Evolutionary conservation across 1,140 invertebrate genomes (phyloP), one percentile per base, ranked within the genome.

Genomic region (Drosophila azteca): DNA sequence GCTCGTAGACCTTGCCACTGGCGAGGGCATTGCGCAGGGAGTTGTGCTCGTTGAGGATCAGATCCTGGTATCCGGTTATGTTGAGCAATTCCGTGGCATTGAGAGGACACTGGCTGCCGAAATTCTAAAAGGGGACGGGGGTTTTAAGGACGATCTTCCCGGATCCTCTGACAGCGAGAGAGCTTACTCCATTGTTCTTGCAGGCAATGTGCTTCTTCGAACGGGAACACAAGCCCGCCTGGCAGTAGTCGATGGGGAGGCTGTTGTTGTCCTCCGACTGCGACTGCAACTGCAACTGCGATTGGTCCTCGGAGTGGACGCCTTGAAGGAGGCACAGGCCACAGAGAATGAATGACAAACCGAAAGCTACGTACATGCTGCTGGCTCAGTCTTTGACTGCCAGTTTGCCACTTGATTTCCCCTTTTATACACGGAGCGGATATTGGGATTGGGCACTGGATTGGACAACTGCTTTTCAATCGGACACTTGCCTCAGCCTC

Each of bases 381-480:
- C 43, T 29, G 17, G 45, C 43, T 20, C 44, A 49, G 35, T 55
- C 15, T 67, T 48, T 31, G 39, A 76, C 71, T 76, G 63, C 44
- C 44, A 26, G 8, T 35, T 67, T 55, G 50, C 44, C 63, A 67
- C 57, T 63, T 65, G 51, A 59, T 17, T 11, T 58, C 11, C 53
- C 35, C 61, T 75, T 75, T 65, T 87, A 88, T 88, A 88, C 50
- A 43, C 24, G 20, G 7, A 31, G 29, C 29, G 29, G 8, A 31
- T 39, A 4, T 44, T 29, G 11, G 13, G 50, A 29, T 31, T 39
- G 7, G 35, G 3, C 45, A 39, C 52, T 29, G 61, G 49, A 57
- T 52, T 22, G 58, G 65, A 69, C 83, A 87, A 83, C 76, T 87
- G 83, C 49, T 79, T 88, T 88, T 39, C 52, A 54, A 74, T 49